Base-by-base conservation (phyloP, 2,797 vertebrate species). In the Poliocrania exsul region DNA sequence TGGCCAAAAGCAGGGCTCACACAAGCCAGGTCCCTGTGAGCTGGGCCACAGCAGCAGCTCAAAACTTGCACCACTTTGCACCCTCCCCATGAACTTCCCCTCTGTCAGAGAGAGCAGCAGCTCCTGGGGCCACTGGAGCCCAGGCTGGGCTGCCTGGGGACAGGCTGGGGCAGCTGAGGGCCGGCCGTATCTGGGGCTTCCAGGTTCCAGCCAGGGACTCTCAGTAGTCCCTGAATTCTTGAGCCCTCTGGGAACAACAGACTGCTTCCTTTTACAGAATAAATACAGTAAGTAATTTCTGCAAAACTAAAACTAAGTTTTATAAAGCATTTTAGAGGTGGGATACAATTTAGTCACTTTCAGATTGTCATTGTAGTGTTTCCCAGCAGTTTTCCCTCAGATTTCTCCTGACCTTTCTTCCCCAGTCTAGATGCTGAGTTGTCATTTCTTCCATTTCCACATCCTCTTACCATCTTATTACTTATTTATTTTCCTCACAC, bases 111-210 rank as follows among this genome's bases (percentile, higher is more conserved):
- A 40, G 8, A 62, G 28, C 57, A 69, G 58, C 38, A 87, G 46
- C 51, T 88, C 40, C 50, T 49, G 33, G 5, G 28, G 18, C 42
- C 10, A 3, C 44, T 25, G 53, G 46, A 47, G 10, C 15, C 25
- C 62, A 75, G 1, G 4, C 7, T 0, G 0, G 67, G 42, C 60
- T 70, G 38, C 44, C 58, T 50, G 38, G 26, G 21, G 80, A 13
- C 29, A 79, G 72, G 29, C 21, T 54, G 57, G 13, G 40, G 13
- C 19, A 58, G n/a, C n/a, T 61, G 37, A 65, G 54, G 2, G 64
- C 54, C 73, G 47, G 24, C 13, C 6, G 1, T 31, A 26, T 3
- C 8, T 57, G 21, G n/a, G 19, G 7, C 47, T 81, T 53, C 14
- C 73, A 86, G 47, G 14, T 35, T 78, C n/a, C 56, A 69, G 8